Evolutionary conservation across 1,140 invertebrate genomes (phyloP).

Genomic region (Zaprionus gabonicus): DNA sequence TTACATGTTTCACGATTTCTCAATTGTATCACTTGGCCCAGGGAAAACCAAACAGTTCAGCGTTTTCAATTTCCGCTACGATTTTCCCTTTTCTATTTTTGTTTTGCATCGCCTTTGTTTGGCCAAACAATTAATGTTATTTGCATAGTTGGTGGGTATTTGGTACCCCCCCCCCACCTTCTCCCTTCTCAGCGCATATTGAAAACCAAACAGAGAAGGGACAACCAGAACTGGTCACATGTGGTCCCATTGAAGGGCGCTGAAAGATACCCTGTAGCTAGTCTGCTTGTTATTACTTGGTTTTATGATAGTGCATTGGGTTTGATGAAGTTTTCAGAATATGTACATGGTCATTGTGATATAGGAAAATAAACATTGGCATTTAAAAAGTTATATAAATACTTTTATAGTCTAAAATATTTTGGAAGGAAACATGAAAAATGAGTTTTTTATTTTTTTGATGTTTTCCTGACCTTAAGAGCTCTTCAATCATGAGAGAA

Average conservation of each 20-base stretch:
- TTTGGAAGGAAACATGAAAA: too few relatives aligned
- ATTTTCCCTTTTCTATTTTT: slow-evolving; percentile 61
- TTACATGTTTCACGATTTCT: slow-evolving; percentile 50
- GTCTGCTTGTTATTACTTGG: neutral
- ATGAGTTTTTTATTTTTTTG: too few relatives aligned
- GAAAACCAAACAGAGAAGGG: slow-evolving; percentile 16
- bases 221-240: slow-evolving; percentile 48
- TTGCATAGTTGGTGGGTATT: slow-evolving; percentile 70
- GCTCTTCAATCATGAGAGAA: too few relatives aligned
- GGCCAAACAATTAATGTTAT: slow-evolving; percentile 81
- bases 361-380: neutral
- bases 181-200: neutral
- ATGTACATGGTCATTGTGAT: neutral
- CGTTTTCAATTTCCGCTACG: slow-evolving; percentile 52
- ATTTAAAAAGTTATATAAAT: too few relatives aligned
- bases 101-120: slow-evolving; percentile 71
- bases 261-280: neutral
- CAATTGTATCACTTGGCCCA: slow-evolving; percentile 58
- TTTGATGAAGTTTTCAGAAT: neutral
- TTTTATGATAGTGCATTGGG: neutral
- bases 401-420: too few relatives aligned
- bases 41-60: slow-evolving; percentile 1
- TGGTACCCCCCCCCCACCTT: neutral
- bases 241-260: slow-evolving; percentile 53
- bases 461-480: too few relatives aligned